Evolutionary conservation across 2,797 vertebrate genomes (phyloP).

Genomic region (Euthynnus affinis): DNA sequence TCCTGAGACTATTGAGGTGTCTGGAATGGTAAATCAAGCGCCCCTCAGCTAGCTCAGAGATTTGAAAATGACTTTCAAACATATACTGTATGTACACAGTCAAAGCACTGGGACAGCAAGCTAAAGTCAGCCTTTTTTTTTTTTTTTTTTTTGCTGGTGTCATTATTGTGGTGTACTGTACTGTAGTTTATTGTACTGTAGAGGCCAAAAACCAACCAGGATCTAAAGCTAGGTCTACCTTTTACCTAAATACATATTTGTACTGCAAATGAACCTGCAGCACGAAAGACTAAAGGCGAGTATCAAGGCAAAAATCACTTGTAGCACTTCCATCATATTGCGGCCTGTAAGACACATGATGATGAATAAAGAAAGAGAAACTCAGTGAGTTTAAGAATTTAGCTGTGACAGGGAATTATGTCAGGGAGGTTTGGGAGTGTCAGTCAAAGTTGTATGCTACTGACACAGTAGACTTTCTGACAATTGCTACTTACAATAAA

Average conservation of each 20-base stretch:
- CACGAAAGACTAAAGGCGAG: slow-evolving; percentile 40
- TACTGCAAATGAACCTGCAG: not conserved
- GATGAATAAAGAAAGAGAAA: slow-evolving; percentile 21
- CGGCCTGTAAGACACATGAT: slow-evolving; percentile 41
- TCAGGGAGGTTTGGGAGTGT: not conserved
- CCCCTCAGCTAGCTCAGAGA: slow-evolving; percentile 36
- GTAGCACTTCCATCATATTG: slow-evolving; percentile 28
- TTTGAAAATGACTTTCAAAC: slow-evolving; percentile 58
- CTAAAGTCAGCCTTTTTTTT: slow-evolving; percentile 43
- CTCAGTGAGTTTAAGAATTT: not conserved
- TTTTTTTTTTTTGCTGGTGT: slow-evolving; percentile 63
- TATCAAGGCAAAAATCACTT: slow-evolving; percentile 49
- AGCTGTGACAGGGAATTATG: not conserved
- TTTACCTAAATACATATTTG: not conserved
- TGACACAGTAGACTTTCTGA: not conserved
- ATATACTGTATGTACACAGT: slow-evolving; percentile 66
- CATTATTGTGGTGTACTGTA: slow-evolving; percentile 18
- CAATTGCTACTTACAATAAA: not conserved
- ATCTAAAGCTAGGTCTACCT: not conserved
- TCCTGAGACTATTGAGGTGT: slow-evolving; percentile 30
- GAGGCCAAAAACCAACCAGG: slow-evolving; percentile 32
- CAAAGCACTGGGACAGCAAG: slow-evolving; percentile 68
- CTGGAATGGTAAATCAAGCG: slow-evolving; percentile 54
- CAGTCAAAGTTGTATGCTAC: not conserved
- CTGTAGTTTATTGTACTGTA: not conserved